Conservation (phyloP, 2,797 vertebrate genomes). For the Delichon dasypus region DNA sequence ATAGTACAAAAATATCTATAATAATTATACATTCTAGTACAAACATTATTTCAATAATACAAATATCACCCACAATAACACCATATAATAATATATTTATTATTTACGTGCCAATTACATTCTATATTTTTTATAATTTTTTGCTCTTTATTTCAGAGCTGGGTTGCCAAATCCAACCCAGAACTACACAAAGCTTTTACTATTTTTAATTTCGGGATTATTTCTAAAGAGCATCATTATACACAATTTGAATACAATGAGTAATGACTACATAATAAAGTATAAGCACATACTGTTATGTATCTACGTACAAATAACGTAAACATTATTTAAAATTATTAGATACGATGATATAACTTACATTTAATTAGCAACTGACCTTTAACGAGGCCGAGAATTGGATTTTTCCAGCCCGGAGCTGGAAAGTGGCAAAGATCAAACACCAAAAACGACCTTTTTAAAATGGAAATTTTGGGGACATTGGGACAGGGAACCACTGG, state of each 20-base stretch:
- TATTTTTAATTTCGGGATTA: background rate
- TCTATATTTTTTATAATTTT: background rate
- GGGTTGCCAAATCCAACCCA: background rate
- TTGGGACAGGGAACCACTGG: background rate
- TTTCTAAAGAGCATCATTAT: background rate
- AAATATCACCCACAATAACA: background rate
- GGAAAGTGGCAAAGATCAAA: background rate
- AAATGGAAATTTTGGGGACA: background rate
- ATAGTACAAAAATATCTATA: no score
- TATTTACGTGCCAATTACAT: background rate
- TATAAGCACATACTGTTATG: background rate
- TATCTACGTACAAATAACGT: background rate
- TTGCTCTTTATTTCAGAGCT: background rate
- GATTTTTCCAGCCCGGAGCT: background rate
- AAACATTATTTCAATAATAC: background rate
- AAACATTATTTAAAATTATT: background rate
- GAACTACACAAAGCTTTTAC: no score
- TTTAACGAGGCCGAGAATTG: background rate
- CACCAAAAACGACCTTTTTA: background rate
- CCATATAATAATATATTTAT: background rate
- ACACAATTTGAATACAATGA: background rate
- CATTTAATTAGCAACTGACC: background rate
- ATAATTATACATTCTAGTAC: no score
- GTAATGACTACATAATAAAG: background rate
- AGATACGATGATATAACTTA: background rate